Conservation (phyloP, 2,797 vertebrate genomes). For the Rhincodon typus region DNA sequence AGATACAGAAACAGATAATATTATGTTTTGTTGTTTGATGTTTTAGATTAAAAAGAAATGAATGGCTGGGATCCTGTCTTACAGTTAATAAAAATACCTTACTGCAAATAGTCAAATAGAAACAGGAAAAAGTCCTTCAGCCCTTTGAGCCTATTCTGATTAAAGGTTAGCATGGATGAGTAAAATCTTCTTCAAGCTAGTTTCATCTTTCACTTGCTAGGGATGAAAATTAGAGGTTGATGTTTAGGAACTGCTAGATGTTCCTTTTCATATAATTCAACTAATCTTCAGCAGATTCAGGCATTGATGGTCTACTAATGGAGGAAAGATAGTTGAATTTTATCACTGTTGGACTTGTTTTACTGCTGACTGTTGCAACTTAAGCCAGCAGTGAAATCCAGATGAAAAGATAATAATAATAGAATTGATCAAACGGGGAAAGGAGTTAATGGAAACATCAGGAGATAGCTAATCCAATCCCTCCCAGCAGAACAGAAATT, state of each 20-base stretch:
- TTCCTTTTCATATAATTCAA: neutral
- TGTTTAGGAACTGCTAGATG: neutral
- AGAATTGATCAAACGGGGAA: neutral
- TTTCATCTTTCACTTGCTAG: neutral
- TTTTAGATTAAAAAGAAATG: neutral
- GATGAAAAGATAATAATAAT: constrained; percentile 13
- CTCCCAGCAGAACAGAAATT: neutral
- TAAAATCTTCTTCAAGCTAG: neutral
- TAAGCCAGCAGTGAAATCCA: neutral
- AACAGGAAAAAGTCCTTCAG: neutral
- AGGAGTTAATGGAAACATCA: neutral
- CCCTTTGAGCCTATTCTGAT: neutral
- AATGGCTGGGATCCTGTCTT: too few species aligned
- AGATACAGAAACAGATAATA: neutral
- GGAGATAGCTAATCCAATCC: neutral
- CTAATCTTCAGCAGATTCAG: neutral
- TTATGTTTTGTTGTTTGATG: neutral
- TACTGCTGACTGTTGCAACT: neutral
- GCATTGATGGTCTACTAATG: neutral
- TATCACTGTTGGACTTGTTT: neutral
- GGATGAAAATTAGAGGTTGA: neutral
- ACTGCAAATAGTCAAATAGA: neutral
- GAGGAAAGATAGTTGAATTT: neutral
- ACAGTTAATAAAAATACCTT: neutral
- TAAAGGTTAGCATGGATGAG: neutral